Percentiles rank a stretch among this genome's conserved stretches.
Evolutionary conservation across 2,888 invertebrate species (phyloP).

Genomic region (Agonopterix heracliana): DNA sequence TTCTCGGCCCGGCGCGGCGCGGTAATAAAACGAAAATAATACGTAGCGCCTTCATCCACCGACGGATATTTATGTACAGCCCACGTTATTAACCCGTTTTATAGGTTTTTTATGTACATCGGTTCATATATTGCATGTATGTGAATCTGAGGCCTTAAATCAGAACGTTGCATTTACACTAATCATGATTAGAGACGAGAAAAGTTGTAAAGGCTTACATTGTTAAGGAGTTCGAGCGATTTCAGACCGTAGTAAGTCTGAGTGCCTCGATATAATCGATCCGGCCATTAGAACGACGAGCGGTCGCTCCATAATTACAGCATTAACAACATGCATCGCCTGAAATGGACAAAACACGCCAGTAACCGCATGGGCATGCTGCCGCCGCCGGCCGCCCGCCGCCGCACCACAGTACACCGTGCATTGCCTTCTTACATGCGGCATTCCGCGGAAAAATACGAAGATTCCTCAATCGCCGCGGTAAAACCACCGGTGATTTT

Average conservation of each 20-base stretch:
- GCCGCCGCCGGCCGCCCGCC: conserved; percentile 22
- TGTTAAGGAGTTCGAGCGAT: too few species aligned
- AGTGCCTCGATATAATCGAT: conserved; percentile 32
- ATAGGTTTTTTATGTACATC: conserved; percentile 34
- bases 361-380: conserved; percentile 26
- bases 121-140: background rate
- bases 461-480: conserved; percentile 25
- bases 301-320: conserved; percentile 44
- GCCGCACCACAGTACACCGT: conserved; percentile 18
- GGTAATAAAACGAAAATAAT: conserved; percentile 67
- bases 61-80: conserved; percentile 51
- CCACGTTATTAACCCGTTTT: conserved; percentile 50
- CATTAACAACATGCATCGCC: conserved; percentile 44
- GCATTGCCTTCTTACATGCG: background rate
- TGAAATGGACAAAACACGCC: conserved; percentile 54
- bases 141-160: background rate
- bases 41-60: conserved; percentile 41
- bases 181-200: too few species aligned
- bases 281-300: conserved; percentile 37
- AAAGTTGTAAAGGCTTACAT: too few species aligned
- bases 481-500: conserved; percentile 29
- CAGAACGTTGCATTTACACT: too few species aligned
- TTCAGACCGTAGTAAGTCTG: too few species aligned
- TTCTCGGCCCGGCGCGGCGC: conserved; percentile 46
- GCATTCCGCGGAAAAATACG: conserved; percentile 41